Conservation (phyloP, 2,113 vertebrate species). For the Vidua chalybeata region DNA sequence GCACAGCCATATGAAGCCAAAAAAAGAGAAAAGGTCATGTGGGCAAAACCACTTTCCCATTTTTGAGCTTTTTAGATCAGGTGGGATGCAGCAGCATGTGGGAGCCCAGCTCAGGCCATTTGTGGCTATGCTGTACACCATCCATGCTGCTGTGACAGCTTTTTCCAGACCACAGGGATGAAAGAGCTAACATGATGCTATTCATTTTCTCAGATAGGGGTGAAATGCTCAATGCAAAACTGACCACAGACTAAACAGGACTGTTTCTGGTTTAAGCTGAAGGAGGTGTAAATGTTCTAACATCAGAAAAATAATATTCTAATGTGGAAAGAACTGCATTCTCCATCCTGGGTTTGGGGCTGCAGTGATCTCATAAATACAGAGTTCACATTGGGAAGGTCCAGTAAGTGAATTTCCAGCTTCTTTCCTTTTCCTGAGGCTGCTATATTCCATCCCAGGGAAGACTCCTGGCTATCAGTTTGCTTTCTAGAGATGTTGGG, state of each 20-base stretch:
- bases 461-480: background rate
- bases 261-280: background rate
- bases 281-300: background rate
- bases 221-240: background rate
- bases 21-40: background rate
- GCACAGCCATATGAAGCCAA: background rate
- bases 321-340: background rate
- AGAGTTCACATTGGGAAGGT: background rate
- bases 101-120: background rate
- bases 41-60: background rate
- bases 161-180: background rate
- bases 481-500: background rate
- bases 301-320: background rate
- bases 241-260: background rate
- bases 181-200: background rate
- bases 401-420: background rate
- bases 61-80: background rate
- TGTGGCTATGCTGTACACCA: background rate
- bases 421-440: background rate
- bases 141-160: background rate
- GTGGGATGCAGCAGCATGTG: fast-evolving
- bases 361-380: background rate
- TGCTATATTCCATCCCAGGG: background rate
- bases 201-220: background rate
- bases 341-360: background rate